Conservation (phyloP, 2,113 vertebrate genomes). For the Dipodomys stephensi region DNA sequence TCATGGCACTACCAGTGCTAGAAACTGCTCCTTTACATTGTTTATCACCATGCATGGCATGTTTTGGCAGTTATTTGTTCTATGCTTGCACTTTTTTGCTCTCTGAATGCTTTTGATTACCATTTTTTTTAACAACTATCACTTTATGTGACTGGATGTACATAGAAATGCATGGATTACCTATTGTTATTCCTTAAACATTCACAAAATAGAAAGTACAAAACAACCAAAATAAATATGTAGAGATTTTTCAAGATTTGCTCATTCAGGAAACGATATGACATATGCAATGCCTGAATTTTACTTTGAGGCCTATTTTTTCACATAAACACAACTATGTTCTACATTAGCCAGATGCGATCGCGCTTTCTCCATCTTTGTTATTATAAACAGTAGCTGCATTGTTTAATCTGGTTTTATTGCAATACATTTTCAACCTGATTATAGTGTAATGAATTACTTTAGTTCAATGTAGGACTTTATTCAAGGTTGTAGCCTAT, state of each 20-base stretch:
- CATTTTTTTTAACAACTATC: background rate
- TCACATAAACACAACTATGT: background rate
- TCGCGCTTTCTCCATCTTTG: background rate
- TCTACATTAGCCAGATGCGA: background rate
- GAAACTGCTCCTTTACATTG: background rate
- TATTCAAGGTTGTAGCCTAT: background rate
- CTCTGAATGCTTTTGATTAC: background rate
- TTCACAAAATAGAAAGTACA: background rate
- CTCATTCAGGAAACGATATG: background rate
- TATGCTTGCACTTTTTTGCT: background rate
- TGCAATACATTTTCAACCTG: background rate
- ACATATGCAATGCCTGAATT: background rate
- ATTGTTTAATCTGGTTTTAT: background rate
- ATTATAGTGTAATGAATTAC: background rate
- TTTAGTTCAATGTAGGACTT: background rate
- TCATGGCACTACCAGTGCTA: background rate
- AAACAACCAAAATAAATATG: background rate
- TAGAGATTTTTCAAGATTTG: background rate
- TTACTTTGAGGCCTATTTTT: background rate
- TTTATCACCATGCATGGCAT: background rate
- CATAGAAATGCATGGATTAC: background rate
- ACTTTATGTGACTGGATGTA: background rate
- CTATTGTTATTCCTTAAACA: background rate
- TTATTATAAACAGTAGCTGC: background rate
- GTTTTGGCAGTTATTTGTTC: background rate